Base-by-base conservation (phyloP, 2,888 invertebrate species). In the Sarcophaga variegata region DNA sequence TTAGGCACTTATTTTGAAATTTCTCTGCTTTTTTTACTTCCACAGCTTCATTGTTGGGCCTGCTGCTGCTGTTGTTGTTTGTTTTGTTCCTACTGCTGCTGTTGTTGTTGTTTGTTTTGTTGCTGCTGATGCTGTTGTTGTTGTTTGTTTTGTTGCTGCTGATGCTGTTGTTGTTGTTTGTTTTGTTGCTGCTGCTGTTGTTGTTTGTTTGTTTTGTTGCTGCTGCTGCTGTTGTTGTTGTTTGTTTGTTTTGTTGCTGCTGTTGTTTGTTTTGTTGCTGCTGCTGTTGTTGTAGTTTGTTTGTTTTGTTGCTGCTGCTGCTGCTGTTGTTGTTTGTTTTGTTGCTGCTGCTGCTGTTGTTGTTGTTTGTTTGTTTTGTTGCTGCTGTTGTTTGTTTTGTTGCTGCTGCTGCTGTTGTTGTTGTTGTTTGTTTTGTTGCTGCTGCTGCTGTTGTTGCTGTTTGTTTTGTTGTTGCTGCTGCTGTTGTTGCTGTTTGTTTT, bases 321-420 rank as follows among this genome's bases (percentile, higher is more conserved):
- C 4, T 27, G 4, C 0, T 27, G 27, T 27, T 27, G 27, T 27
- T 27, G 25, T 27, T 27, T 2, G 25, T 27, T 27, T 27, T 92
- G 91, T 78, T 91, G 91, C 37, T 91, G 91, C 66, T 92, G 92
- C 82, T 93, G 93, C n/a, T 96, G 95, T 91, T 22, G 22, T 22
- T 20, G 20, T 20, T 85, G 80, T 83, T 85, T n/a, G 76, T 27
- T 27, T 3, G 27, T 27, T 27, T 27, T 27, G 27, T 27, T 27
- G 27, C 27, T 4, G 4, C 0, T 27, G 27, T 22, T 27, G 3
- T 27, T 27, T 3, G 4, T 27, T 27, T 27, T 27, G 27, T 27
- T 27, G 27, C 3, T 25, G 25, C 3, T 27, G 27, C 4, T 27
- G 27, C 0, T 27, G 3, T 4, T 27, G 27, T 0, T 27, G 27